These are phyloP conservation scores for Varanus salvator DNA, from an alignment of 2,113 vertebrate species.

Conservation along the genomic window DNA sequence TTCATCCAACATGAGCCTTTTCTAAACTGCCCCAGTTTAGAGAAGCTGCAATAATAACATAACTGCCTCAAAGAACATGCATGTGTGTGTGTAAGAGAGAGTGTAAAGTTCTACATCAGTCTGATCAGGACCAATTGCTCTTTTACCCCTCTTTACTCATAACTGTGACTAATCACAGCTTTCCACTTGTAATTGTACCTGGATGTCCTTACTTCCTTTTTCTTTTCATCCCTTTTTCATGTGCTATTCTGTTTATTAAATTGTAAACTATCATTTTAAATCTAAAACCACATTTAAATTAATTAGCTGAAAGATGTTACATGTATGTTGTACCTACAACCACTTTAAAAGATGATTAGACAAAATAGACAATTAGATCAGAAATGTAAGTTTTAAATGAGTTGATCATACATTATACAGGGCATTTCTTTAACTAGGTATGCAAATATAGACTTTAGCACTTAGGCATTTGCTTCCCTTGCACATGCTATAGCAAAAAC, in stretches of 20 bases:
- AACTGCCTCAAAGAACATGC: not conserved
- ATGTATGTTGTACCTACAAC: not conserved
- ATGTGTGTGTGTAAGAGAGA: no score
- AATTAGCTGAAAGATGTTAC: not conserved
- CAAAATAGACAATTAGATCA: not conserved
- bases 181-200: not conserved
- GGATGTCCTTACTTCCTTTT: not conserved
- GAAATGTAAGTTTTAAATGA: not conserved
- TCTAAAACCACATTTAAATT: not conserved
- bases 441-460: not conserved
- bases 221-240: not conserved
- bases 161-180: not conserved
- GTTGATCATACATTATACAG: not conserved
- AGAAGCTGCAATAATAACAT: not conserved
- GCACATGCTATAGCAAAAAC: no score
- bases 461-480: not conserved
- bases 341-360: not conserved
- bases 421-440: not conserved
- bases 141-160: not conserved
- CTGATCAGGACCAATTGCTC: not conserved
- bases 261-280: not conserved
- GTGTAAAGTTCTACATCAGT: not conserved
- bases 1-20: not conserved
- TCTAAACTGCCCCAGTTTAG: not conserved
- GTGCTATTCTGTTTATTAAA: not conserved